phyloP scores from a whole-genome alignment of 1,140 invertebrate genomes.

The Apis mellifera region DNA sequence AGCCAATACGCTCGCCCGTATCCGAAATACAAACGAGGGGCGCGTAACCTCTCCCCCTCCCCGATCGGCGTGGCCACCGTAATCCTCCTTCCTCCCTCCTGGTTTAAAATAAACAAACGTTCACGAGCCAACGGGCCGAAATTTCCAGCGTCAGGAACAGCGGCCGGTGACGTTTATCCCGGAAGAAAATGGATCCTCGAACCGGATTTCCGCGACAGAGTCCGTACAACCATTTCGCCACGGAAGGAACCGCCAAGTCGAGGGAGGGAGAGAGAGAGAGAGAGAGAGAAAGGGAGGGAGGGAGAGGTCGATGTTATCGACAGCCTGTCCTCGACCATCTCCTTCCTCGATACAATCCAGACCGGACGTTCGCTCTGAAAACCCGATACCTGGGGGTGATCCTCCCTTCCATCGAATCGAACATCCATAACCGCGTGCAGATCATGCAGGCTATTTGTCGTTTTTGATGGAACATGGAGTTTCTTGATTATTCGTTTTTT shows the following conservation, averaged over 20 bases:
- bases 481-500: neutral
- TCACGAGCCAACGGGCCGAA: slow-evolving; percentile 15
- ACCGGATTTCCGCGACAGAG: slow-evolving; percentile 45
- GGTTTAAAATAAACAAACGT: slow-evolving; percentile 46
- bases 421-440: too few relatives aligned
- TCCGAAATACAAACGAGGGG: slow-evolving; percentile 8
- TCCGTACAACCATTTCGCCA: slow-evolving; percentile 26
- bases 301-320: slow-evolving; percentile 46
- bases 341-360: slow-evolving; percentile 22
- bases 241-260: slow-evolving; percentile 49
- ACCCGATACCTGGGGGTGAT: slow-evolving; percentile 21
- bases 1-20: neutral
- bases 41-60: neutral
- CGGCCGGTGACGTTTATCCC: slow-evolving; percentile 41
- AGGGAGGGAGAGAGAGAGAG: neutral
- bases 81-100: neutral
- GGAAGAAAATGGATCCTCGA: slow-evolving; percentile 48
- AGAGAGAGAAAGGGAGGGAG: too few relatives aligned
- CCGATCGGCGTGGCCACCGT: neutral
- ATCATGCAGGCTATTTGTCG: too few relatives aligned
- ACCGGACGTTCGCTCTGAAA: slow-evolving; percentile 43
- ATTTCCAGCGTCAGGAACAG: slow-evolving; percentile 16
- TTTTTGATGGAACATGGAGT: neutral
- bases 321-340: slow-evolving; percentile 42
- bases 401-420: slow-evolving; percentile 19